Conservation (phyloP, 2,797 vertebrate species). For the Oceanodroma leucorhoa region DNA sequence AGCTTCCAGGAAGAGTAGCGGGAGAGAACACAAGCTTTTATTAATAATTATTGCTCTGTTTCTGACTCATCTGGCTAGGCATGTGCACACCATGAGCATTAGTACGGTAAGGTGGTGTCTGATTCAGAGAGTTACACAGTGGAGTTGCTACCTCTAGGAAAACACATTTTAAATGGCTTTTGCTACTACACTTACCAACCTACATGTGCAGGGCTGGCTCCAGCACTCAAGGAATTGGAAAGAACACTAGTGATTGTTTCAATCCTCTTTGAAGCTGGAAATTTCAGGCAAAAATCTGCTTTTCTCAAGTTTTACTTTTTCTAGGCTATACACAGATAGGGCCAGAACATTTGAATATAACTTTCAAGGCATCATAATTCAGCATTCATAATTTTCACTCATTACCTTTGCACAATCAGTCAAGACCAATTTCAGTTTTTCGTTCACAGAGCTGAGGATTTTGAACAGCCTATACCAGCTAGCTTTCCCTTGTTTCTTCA, state of each 20-base stretch:
- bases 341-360: neutral
- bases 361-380: neutral
- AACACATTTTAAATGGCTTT: neutral
- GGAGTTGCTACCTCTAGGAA: neutral
- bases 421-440: neutral
- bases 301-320: neutral
- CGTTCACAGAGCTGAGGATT: neutral
- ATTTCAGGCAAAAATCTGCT: neutral
- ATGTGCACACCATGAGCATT: too few species aligned
- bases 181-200: neutral
- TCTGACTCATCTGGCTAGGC: neutral
- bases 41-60: neutral
- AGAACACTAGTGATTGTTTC: neutral
- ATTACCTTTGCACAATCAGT: neutral
- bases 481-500: neutral
- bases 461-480: neutral
- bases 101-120: neutral
- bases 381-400: neutral
- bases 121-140: neutral
- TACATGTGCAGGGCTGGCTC: rapidly evolving
- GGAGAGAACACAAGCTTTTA: neutral
- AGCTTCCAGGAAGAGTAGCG: neutral
- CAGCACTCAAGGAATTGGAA: neutral
- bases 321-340: too few species aligned
- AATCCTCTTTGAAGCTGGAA: neutral